Evolutionary conservation across 2,113 vertebrate genomes (phyloP).

Genomic region (Perca schrenkii): DNA sequence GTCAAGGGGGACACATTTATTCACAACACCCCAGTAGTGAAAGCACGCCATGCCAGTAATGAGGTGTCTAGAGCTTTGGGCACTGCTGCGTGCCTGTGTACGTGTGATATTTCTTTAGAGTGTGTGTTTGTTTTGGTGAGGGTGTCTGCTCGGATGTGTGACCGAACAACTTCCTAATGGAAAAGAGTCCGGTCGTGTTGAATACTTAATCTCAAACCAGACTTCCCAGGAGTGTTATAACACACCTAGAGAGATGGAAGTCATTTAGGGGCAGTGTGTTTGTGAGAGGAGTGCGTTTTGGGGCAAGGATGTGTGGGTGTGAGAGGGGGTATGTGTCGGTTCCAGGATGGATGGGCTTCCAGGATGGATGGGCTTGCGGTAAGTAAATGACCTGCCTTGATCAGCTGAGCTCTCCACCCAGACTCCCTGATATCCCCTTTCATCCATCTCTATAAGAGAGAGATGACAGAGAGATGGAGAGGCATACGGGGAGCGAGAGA

Average conservation of each 20-base stretch:
- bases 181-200: conserved; percentile 44
- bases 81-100: conserved; percentile 17
- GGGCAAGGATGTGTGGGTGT: conserved; percentile 31
- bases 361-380: conserved; percentile 69
- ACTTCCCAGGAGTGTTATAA: conserved; percentile 70
- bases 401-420: conserved; percentile 76
- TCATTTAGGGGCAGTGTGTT: conserved; percentile 67
- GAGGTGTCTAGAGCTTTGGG: conserved; percentile 70
- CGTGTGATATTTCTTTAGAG: conserved; percentile 46
- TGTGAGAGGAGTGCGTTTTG: conserved; percentile 28
- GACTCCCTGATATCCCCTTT: conserved; percentile 68
- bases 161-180: conserved; percentile 53
- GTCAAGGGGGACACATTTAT: conserved; percentile 57
- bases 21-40: conserved; percentile 64
- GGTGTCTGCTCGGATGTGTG: conserved; percentile 29
- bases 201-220: conserved; percentile 48
- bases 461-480: conserved; percentile 70
- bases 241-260: conserved; percentile 63
- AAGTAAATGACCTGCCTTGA: conserved; percentile 81
- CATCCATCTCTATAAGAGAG: conserved; percentile 79
- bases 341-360: conserved; percentile 72
- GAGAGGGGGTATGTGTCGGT: conserved; percentile 16
- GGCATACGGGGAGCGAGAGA: conserved; percentile 44
- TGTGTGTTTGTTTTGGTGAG: conserved; percentile 36
- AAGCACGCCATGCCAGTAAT: conserved; percentile 64